A percentile compares a stretch with the other conserved stretches of the same genome.
Evolutionary conservation across 2,888 invertebrate species (phyloP).

Genomic region (Parnassius apollo): DNA sequence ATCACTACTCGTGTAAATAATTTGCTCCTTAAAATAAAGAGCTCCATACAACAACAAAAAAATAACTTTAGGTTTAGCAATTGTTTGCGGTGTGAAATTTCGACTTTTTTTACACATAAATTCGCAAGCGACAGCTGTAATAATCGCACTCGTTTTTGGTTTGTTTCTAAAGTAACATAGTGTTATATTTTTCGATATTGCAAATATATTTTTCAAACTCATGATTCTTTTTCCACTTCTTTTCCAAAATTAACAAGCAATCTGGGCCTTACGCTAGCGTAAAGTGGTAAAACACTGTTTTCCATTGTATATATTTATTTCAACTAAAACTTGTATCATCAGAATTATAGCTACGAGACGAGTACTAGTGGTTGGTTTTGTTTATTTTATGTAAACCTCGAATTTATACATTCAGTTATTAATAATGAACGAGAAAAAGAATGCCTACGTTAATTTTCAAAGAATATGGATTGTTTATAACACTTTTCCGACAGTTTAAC

Average conservation of each 20-base stretch:
- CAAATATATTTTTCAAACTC: background rate
- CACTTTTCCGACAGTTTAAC: too few relatives aligned
- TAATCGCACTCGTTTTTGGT: constrained; percentile 9
- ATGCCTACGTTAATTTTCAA: too few relatives aligned
- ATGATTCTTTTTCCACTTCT: background rate
- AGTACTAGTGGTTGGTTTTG: too few relatives aligned
- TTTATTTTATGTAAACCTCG: too few relatives aligned
- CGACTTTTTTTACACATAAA: constrained; percentile 10
- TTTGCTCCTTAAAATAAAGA: too few relatives aligned
- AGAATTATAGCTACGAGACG: too few relatives aligned
- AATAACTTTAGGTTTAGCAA: constrained; percentile 6
- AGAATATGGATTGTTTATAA: too few relatives aligned
- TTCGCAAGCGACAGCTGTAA: constrained; percentile 8
- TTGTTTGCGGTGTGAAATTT: background rate
- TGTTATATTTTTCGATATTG: constrained; percentile 5
- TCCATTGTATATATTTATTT: background rate
- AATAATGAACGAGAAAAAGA: too few relatives aligned
- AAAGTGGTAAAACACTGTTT: background rate
- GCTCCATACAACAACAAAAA: too few relatives aligned
- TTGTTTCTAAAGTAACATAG: constrained; percentile 12
- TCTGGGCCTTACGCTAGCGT: background rate
- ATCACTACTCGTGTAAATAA: too few relatives aligned
- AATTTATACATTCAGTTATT: too few relatives aligned
- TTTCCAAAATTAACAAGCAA: background rate
- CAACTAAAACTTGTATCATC: background rate